These are phyloP conservation scores for Ciconia nigra DNA, from an alignment of 2,797 vertebrate species.

Conservation along the genomic window DNA sequence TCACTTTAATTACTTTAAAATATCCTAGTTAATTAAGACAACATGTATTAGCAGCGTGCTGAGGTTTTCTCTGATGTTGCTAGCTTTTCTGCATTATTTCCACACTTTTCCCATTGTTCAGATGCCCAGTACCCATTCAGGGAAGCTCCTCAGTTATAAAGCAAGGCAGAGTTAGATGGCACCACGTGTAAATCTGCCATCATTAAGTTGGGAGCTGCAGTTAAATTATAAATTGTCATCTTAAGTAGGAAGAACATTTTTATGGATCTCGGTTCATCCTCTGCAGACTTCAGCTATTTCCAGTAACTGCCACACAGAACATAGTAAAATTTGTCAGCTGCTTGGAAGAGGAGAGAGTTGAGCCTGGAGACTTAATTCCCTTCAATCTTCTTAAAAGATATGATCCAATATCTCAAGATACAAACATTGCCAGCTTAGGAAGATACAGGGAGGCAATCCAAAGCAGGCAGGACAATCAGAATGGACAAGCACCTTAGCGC, in stretches of 20 bases:
- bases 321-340: neutral
- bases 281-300: constrained; percentile 36
- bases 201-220: neutral
- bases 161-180: neutral
- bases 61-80: neutral
- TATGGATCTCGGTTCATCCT: neutral
- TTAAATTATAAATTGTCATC: constrained; percentile 26
- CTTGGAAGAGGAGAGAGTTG: neutral
- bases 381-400: constrained; percentile 24
- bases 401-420: neutral
- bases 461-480: neutral
- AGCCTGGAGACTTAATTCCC: constrained; percentile 14
- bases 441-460: neutral
- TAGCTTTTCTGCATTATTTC: neutral
- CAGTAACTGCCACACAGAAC: constrained; percentile 12
- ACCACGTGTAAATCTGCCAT: neutral
- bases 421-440: neutral
- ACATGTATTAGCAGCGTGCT: fast-evolving
- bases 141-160: neutral
- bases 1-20: neutral
- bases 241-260: constrained; percentile 31
- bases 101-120: neutral
- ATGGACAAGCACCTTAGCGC: neutral
- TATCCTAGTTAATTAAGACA: neutral
- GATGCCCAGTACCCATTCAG: neutral